Evolutionary conservation across 2,888 invertebrate species (phyloP).

Genomic region (Aquatica leii): DNA sequence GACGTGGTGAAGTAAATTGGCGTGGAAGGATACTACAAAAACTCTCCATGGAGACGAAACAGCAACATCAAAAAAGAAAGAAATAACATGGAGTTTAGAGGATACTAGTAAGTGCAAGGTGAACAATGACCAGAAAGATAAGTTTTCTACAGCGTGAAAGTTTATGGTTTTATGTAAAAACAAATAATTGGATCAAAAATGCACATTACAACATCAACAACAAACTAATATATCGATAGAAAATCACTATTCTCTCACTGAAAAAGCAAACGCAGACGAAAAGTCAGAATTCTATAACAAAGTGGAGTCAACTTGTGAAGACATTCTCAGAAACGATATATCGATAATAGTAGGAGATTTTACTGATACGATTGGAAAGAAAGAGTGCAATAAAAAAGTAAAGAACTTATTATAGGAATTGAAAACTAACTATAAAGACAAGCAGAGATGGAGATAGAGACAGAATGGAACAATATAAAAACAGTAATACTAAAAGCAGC

Average conservation of each 20-base stretch:
- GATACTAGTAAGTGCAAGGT: too few relatives aligned
- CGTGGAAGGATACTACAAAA: too few relatives aligned
- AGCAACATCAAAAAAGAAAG: too few relatives aligned
- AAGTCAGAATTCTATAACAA: slow-evolving; percentile 9
- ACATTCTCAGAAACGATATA: slow-evolving; percentile 1
- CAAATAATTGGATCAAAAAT: too few relatives aligned
- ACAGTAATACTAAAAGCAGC: slow-evolving; percentile 1
- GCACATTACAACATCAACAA: too few relatives aligned
- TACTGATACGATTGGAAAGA: neutral
- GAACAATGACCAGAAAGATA: too few relatives aligned
- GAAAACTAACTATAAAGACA: slow-evolving; percentile 4
- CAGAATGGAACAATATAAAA: slow-evolving; percentile 9
- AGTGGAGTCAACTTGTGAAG: slow-evolving; percentile 8
- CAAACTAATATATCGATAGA: neutral
- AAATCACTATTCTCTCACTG: neutral
- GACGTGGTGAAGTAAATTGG: too few relatives aligned
- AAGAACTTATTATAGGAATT: neutral
- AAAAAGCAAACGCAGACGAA: neutral
- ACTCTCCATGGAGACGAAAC: too few relatives aligned
- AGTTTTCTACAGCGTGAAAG: too few relatives aligned
- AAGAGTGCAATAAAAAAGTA: neutral
- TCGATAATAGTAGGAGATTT: slow-evolving; percentile 7
- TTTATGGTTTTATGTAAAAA: too few relatives aligned
- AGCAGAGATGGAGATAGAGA: neutral
- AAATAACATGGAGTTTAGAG: too few relatives aligned